Conservation (phyloP, 2,888 invertebrate species). For the Andrena flavipes region DNA sequence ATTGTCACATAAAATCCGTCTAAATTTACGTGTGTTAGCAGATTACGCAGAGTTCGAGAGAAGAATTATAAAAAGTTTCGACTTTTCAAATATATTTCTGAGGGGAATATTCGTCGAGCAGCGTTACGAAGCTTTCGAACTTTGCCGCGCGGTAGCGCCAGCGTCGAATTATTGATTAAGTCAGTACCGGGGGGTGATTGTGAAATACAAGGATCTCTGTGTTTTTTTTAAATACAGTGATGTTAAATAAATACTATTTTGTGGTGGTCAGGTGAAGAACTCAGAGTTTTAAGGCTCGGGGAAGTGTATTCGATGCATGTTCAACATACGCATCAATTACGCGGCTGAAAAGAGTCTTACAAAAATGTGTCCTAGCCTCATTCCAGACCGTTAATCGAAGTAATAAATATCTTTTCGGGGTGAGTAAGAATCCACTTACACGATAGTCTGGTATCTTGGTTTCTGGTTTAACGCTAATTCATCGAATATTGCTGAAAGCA, state of each 20-base stretch:
- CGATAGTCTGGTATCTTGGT: neutral
- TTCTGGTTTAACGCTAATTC: neutral
- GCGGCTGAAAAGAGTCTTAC: conserved; percentile 65
- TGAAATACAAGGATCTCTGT: neutral
- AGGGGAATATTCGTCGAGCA: neutral
- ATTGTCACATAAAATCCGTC: too few species aligned
- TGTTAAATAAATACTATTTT: conserved; percentile 16
- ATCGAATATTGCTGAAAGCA: neutral
- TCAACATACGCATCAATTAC: conserved; percentile 35
- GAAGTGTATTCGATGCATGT: neutral
- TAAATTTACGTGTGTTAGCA: too few species aligned
- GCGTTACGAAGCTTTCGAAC: conserved; percentile 27
- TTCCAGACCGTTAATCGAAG: conserved; percentile 55
- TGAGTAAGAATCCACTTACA: conserved; percentile 41
- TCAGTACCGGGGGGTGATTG: neutral
- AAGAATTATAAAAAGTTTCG: neutral
- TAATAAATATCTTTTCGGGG: conserved; percentile 38
- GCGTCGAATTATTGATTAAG: conserved; percentile 54
- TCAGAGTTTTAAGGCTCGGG: neutral
- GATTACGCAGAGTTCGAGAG: neutral
- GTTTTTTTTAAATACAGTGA: neutral
- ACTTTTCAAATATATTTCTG: neutral
- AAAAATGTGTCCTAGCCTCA: conserved; percentile 64
- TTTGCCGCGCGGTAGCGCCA: conserved; percentile 52
- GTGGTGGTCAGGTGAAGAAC: neutral